phyloP scores from a whole-genome alignment of 92 coral and sea anemone species.

The Palythoa grandiflora region DNA sequence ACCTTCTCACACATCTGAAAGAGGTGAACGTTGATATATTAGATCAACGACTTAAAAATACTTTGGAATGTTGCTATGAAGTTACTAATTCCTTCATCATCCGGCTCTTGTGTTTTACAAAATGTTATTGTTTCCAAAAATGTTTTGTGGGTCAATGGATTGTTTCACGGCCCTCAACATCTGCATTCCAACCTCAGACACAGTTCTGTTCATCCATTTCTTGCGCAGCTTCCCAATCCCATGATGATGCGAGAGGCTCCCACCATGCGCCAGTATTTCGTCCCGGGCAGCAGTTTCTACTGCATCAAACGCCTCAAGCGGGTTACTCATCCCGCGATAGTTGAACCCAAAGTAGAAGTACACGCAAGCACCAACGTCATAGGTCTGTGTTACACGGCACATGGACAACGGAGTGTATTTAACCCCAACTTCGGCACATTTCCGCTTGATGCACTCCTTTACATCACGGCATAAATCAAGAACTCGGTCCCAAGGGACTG shows the following conservation, averaged over 20 bases:
- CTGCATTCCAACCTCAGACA: conserved; percentile 90
- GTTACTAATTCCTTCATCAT: background rate
- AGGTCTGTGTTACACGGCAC: conserved; percentile 97
- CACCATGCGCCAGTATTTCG: conserved; percentile 96
- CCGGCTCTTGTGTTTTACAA: conserved; percentile 21
- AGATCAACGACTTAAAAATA: no score
- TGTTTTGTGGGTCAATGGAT: conserved; percentile 92
- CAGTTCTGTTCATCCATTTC: conserved; percentile 91
- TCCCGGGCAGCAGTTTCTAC: conserved; percentile 91
- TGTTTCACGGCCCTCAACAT: conserved; percentile 87
- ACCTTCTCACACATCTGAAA: no score
- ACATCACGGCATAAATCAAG: conserved; percentile 86
- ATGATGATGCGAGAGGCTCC: conserved; percentile 97
- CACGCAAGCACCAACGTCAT: conserved; percentile 98
- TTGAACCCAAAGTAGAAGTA: conserved; percentile 97
- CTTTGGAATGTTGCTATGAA: no score
- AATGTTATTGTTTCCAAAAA: conserved; percentile 89
- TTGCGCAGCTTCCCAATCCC: conserved; percentile 96
- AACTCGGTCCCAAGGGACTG: conserved; percentile 99
- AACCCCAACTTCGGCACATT: conserved; percentile 91
- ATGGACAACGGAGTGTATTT: conserved; percentile 86
- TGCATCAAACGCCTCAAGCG: conserved; percentile 77
- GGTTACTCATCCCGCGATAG: conserved; percentile 84
- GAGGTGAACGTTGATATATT: no score
- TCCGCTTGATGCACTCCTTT: conserved; percentile 86